These are phyloP conservation scores for Sigmodon hispidus DNA, from an alignment of 2,113 vertebrate genomes.

Conservation along the genomic window DNA sequence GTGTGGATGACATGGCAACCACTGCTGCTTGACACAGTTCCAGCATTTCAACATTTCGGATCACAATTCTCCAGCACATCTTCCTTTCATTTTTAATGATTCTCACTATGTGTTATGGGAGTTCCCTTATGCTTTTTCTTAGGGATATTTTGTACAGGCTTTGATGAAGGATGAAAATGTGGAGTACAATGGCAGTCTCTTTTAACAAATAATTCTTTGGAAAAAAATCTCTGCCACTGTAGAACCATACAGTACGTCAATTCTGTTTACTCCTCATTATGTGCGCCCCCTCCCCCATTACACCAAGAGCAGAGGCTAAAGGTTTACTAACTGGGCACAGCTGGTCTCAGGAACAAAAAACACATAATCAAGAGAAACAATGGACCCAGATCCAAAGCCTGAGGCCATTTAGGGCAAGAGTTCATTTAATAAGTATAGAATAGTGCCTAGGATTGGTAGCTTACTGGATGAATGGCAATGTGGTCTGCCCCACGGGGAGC, in stretches of 20 bases:
- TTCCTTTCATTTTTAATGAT: neutral
- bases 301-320: neutral
- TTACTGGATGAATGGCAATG: neutral
- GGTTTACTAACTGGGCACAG: neutral
- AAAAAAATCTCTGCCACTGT: neutral
- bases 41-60: neutral
- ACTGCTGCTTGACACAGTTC: neutral
- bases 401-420: neutral
- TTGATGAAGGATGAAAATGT: neutral
- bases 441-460: neutral
- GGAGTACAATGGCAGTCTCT: neutral
- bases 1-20: neutral
- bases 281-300: neutral
- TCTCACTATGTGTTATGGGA: neutral
- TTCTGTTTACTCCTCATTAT: neutral
- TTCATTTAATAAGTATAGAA: neutral
- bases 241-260: neutral
- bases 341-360: neutral
- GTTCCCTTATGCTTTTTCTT: neutral
- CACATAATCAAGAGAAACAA: neutral
- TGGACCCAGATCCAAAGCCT: neutral
- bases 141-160: neutral
- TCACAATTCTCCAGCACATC: neutral
- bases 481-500: neutral
- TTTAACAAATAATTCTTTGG: neutral